Base-by-base conservation (phyloP, 2,888 invertebrate genomes). In the Pristionchus exspectatus region DNA sequence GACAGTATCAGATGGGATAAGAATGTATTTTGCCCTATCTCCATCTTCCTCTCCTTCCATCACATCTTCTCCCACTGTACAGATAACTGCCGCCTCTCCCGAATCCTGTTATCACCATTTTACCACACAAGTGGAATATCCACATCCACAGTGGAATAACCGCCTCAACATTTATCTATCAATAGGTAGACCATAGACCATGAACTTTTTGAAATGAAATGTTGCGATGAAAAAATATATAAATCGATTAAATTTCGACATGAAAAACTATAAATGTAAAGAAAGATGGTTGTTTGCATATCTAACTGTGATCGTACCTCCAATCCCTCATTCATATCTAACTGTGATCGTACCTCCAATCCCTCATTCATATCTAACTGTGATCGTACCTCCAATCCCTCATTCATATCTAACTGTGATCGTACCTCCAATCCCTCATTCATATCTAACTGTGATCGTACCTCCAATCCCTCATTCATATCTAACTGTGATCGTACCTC, bases 381-480 rank as follows among this genome's bases (percentile, higher is more conserved):
- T 30, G 21, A 38, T 18, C 92, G 87, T 56, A 92, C 92, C 74
- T 91, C 91, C n/a, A 89, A 84, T 66, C 77, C 90, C 66, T 92
- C 90, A 88, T 84, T 93, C 92, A n/a, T n/a, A n/a, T n/a, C n/a
- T n/a, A n/a, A n/a, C n/a, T 81, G 81, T 30, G 21, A 38, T 18
- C 92, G 87, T 56, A 92, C 92, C 74, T 91, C 91, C n/a, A 89
- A 84, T 66, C 77, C 90, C 66, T 92, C 90, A 88, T 84, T 93
- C 92, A n/a, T n/a, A n/a, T n/a, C n/a, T n/a, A n/a, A n/a, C n/a
- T 81, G 81, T 30, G 21, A 38, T 18, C 92, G 87, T 56, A 92
- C 92, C 74, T 91, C 91, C n/a, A 89, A 84, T 66, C 77, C 90
- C 66, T 92, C 90, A 88, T 84, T 93, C 92, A n/a, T n/a, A n/a